Evolutionary conservation across 2,797 vertebrate species (phyloP).

Genomic region (Halcyon chelicuti): DNA sequence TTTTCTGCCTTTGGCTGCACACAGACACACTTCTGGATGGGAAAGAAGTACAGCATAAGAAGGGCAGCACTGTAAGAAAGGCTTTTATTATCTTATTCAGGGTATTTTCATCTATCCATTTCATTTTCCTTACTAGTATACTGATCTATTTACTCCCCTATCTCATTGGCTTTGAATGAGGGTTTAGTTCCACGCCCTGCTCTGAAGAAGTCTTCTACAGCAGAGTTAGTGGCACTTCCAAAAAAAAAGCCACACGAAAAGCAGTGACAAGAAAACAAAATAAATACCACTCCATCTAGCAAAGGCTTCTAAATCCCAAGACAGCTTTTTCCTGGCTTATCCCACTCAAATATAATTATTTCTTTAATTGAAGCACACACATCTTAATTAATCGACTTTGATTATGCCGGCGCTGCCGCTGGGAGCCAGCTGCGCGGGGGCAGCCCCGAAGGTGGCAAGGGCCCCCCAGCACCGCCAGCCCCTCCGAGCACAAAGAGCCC

Average conservation of each 20-base stretch:
- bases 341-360: slow-evolving; percentile 13
- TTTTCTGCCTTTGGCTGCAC: not conserved
- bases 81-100: not conserved
- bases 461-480: slow-evolving; percentile 4
- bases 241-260: not conserved
- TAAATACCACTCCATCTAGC: slow-evolving; percentile 11
- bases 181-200: not conserved
- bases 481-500: slow-evolving; percentile 59
- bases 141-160: not conserved
- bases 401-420: not conserved
- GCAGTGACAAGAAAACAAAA: slow-evolving; percentile 21
- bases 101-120: not conserved
- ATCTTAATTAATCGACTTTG: slow-evolving; percentile 47
- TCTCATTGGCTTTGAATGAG: not conserved
- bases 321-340: slow-evolving; percentile 13
- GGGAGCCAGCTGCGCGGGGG: not conserved
- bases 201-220: slow-evolving; percentile 13
- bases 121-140: not conserved
- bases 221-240: not conserved
- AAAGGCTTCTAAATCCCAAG: slow-evolving; percentile 17
- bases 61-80: not conserved
- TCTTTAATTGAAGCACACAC: slow-evolving; percentile 45
- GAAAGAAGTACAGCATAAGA: not conserved
- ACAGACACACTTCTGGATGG: not conserved
- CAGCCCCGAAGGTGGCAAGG: not conserved